Evolutionary conservation across 2,113 vertebrate genomes (phyloP).

Genomic region (Xerus inauris): DNA sequence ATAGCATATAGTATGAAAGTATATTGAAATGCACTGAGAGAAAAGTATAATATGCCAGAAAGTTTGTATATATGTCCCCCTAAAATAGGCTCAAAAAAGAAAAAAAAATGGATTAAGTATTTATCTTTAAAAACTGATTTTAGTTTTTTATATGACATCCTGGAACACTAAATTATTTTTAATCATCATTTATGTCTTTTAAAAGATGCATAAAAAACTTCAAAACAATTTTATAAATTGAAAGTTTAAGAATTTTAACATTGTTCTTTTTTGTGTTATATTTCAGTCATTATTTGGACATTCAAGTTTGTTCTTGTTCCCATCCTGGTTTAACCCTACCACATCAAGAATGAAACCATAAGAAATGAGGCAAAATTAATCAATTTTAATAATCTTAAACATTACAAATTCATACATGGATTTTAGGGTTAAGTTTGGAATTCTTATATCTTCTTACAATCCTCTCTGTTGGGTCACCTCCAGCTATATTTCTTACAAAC

Average conservation of each 20-base stretch:
- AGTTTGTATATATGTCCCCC: not conserved
- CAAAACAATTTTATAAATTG: not conserved
- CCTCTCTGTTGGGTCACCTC: not conserved
- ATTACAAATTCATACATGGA: not conserved
- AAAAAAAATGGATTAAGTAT: not conserved
- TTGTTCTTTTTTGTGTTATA: not conserved
- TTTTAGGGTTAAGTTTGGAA: not conserved
- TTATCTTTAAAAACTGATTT: not conserved
- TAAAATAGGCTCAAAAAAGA: not conserved
- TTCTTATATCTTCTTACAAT: not conserved
- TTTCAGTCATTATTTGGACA: not conserved
- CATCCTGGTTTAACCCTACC: not conserved
- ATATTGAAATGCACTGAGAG: not conserved
- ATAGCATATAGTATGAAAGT: not conserved
- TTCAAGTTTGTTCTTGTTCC: not conserved
- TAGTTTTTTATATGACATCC: not conserved
- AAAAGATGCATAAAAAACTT: not conserved
- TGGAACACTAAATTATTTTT: not conserved
- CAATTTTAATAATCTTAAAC: not conserved
- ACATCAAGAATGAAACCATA: not conserved
- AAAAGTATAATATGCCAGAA: not conserved
- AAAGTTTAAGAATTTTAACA: slow-evolving; percentile 30
- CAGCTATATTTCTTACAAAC: not conserved
- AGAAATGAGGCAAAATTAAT: not conserved
- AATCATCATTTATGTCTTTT: not conserved